phyloP scores from a whole-genome alignment of 2,888 invertebrate genomes.

The Onchidella celtica region DNA sequence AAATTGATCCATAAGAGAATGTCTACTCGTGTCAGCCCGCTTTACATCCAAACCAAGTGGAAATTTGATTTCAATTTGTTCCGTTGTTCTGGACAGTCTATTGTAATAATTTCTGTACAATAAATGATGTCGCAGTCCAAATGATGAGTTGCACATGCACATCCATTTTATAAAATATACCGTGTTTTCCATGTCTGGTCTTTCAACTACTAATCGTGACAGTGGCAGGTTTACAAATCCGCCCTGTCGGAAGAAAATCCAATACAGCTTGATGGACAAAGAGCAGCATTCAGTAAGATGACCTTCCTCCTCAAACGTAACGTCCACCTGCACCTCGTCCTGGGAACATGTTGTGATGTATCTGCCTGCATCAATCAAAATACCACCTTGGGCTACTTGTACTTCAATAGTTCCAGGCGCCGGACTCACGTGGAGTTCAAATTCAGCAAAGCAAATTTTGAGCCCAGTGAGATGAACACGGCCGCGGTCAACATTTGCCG shows the following conservation, averaged over 20 bases:
- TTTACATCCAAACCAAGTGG: neutral
- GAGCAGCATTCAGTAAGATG: neutral
- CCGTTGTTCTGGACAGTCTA: neutral
- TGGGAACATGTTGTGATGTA: neutral
- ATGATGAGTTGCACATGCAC: neutral
- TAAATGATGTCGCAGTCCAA: neutral
- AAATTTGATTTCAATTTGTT: constrained; percentile 1
- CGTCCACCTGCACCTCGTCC: constrained; percentile 4
- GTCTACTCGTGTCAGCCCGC: neutral
- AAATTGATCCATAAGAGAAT: neutral
- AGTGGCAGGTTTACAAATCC: neutral
- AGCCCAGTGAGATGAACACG: too few species aligned
- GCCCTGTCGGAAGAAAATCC: neutral
- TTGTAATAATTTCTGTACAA: constrained; percentile 21
- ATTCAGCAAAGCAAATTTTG: neutral
- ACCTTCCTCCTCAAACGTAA: neutral
- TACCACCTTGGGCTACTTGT: neutral
- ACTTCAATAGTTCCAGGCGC: neutral
- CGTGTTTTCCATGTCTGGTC: neutral
- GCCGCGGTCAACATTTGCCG: too few species aligned
- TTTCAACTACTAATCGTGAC: neutral
- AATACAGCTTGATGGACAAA: constrained; percentile 3
- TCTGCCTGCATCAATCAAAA: neutral
- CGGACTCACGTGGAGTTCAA: neutral
- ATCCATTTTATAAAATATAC: neutral